Conservation (phyloP, 2,113 vertebrate species). For the Glaucomys volans region DNA sequence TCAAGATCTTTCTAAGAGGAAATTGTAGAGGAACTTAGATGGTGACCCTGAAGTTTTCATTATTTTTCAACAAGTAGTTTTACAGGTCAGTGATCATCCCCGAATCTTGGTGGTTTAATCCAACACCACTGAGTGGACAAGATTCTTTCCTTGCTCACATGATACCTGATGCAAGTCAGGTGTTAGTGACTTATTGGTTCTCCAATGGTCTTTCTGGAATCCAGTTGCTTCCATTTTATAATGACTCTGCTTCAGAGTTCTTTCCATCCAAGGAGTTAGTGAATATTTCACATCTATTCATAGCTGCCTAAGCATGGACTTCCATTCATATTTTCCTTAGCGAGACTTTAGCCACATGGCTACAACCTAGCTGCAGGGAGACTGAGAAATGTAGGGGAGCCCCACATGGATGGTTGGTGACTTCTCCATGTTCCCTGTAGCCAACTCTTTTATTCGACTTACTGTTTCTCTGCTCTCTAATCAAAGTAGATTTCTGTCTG, state of each 20-base stretch:
- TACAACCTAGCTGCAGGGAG: neutral
- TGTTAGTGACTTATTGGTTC: neutral
- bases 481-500: slow-evolving; percentile 19
- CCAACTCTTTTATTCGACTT: neutral
- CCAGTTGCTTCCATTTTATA: neutral
- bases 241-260: neutral
- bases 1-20: neutral
- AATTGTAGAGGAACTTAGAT: neutral
- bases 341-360: neutral
- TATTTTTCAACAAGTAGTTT: neutral
- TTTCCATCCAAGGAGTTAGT: neutral
- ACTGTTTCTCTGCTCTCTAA: neutral
- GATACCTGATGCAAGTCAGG: neutral
- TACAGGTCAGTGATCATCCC: neutral
- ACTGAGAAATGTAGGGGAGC: neutral
- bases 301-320: neutral
- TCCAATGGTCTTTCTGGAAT: neutral
- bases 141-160: neutral
- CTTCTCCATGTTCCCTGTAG: neutral
- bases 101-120: neutral
- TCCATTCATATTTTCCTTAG: neutral
- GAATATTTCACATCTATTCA: neutral
- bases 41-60: neutral
- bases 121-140: neutral
- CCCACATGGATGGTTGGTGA: neutral